Evolutionary conservation across 2,888 invertebrate genomes (phyloP), one percentile per base, ranked within the genome.

Genomic region (Ferdinandea cuprea): DNA sequence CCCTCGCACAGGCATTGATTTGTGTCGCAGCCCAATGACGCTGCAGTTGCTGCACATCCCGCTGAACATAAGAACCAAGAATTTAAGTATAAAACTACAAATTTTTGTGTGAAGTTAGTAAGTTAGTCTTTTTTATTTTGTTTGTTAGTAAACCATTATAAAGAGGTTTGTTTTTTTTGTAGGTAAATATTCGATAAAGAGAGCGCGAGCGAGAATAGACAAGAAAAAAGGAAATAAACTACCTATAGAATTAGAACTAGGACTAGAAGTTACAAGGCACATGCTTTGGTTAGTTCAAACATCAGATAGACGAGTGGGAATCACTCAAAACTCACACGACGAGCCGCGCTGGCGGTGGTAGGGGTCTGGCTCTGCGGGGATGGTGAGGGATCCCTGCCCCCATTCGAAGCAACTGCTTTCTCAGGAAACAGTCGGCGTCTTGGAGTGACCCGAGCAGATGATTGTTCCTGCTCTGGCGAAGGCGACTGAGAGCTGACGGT

Each of bases 1-100:
- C 98, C 87, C 94, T 94, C 21, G 92, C 93, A 86, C 92, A 92
- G 7, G 96, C 95, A 85, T 94, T 94, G 76, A 96, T 94, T 85
- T 91, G 91, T 21, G 93, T 93, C 13, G 94, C 95, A 3, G 96
- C 96, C 86, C 77, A 68, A 3, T 54, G 32, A 8, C 83, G 85
- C 0, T 79, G 85, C 1, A 68, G 72, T 6, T 63, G 37, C 17
- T n/a, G 30, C 9, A 17, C 7, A n/a, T 86, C 52, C 42, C 69
- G 61, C 74, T 58, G 59, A 11, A 48, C 30, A 15, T 8, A 40
- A 25, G 30, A 44, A 13, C 48, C 28, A 48, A 42, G 35, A 37
- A 37, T 21, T 19, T 35, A 44, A 48, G 35, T 42, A 76, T 30
- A 78, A 83, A 78, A 83, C 77, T 66, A 83, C 81, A 11, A 61